Conservation (phyloP, 2,888 invertebrate species). For the Neelides folsomi region DNA sequence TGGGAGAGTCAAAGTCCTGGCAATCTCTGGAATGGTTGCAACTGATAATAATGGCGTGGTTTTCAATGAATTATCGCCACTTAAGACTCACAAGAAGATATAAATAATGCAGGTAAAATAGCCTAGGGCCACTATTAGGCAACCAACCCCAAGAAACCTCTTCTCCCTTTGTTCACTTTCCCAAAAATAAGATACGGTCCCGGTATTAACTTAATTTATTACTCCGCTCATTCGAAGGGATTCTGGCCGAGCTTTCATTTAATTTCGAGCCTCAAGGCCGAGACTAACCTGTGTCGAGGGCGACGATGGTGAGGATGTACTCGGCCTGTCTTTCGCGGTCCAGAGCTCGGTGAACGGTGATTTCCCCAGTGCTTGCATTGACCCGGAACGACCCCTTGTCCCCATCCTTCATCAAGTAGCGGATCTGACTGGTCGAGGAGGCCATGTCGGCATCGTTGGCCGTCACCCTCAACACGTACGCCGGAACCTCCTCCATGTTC, state of each 20-base stretch:
- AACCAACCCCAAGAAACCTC: slow-evolving; percentile 7
- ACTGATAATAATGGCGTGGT: slow-evolving; percentile 17
- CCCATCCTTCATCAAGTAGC: slow-evolving; percentile 86
- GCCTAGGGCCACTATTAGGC: slow-evolving; percentile 12
- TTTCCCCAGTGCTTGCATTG: slow-evolving; percentile 80
- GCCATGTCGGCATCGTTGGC: slow-evolving; percentile 31
- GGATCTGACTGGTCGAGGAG: slow-evolving; percentile 57
- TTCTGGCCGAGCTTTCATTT: slow-evolving; percentile 4
- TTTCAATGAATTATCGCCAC: slow-evolving; percentile 19
- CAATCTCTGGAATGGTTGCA: slow-evolving; percentile 1
- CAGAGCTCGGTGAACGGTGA: slow-evolving; percentile 64
- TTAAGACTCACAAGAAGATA: slow-evolving; percentile 17
- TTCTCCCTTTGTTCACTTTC: slow-evolving; percentile 7
- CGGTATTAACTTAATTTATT: neutral
- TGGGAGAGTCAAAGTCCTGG: no score
- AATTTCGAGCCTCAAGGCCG: slow-evolving; percentile 6
- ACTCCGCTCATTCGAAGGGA: no score
- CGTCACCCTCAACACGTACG: slow-evolving; percentile 36
- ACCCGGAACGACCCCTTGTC: slow-evolving; percentile 81
- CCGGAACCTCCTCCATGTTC: slow-evolving; percentile 60
- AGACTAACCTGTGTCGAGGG: slow-evolving; percentile 81
- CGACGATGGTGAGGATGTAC: slow-evolving; percentile 71
- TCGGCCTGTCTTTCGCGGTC: slow-evolving; percentile 73
- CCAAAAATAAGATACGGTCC: slow-evolving; percentile 3
- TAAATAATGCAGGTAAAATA: slow-evolving; percentile 12